Evolutionary conservation across 2,797 vertebrate species (phyloP).

Genomic region (Dallia pectoralis): DNA sequence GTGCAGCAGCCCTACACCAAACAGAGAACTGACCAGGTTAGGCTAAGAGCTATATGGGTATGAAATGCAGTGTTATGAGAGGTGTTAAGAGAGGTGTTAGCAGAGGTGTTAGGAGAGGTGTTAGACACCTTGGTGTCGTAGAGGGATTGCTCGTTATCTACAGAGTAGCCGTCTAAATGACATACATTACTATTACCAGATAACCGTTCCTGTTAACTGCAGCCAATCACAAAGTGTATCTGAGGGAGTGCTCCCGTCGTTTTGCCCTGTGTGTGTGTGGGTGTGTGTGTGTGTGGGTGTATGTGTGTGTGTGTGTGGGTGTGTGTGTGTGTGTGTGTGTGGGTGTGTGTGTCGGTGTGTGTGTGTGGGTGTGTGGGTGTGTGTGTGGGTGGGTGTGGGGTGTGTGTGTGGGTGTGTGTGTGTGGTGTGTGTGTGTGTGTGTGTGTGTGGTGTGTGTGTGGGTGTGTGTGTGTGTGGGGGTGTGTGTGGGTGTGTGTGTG

Average conservation of each 20-base stretch:
- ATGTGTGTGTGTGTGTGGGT: slow-evolving; percentile 29
- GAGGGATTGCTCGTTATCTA: slow-evolving; percentile 56
- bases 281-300: slow-evolving; percentile 28
- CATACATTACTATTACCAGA: slow-evolving; percentile 33
- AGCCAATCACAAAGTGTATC: slow-evolving; percentile 31
- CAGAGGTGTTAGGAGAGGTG: slow-evolving; percentile 61
- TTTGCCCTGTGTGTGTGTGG: slow-evolving; percentile 9
- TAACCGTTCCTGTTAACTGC: slow-evolving; percentile 35
- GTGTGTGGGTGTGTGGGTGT: slow-evolving; percentile 28
- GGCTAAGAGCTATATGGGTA: slow-evolving; percentile 51
- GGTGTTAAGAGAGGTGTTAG: slow-evolving; percentile 65
- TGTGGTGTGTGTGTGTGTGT: slow-evolving; percentile 29
- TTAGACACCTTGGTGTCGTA: slow-evolving; percentile 68
- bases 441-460: slow-evolving; percentile 12
- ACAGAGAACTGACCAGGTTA: background rate
- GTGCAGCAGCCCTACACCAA: background rate
- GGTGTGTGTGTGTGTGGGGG: slow-evolving; percentile 24
- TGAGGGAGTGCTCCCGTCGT: slow-evolving; percentile 30
- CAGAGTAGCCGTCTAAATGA: slow-evolving; percentile 44
- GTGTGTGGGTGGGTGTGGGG: too few relatives aligned
- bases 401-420: slow-evolving; percentile 16
- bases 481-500: slow-evolving; percentile 20
- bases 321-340: slow-evolving; percentile 18
- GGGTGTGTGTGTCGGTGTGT: slow-evolving; percentile 9
- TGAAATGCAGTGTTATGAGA: slow-evolving; percentile 60